These are phyloP conservation scores for Alosa sapidissima DNA, from an alignment of 2,797 vertebrate species.

Conservation along the genomic window DNA sequence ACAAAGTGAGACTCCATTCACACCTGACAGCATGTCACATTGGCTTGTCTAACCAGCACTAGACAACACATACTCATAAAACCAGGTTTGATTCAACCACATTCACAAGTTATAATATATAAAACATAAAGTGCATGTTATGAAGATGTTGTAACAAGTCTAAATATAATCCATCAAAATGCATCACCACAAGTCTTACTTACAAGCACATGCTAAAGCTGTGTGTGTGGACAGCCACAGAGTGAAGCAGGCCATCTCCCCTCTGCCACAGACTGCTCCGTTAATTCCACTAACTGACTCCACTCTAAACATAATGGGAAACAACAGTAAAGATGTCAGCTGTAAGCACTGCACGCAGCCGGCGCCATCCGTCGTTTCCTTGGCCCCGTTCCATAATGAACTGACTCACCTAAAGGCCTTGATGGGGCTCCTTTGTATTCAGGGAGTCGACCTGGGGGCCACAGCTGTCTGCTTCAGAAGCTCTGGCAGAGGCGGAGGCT, in stretches of 20 bases:
- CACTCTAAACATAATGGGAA: constrained; percentile 17
- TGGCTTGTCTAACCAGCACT: no score
- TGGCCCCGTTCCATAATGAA: constrained; percentile 20
- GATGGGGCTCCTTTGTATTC: constrained; percentile 3
- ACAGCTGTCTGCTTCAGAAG: not conserved
- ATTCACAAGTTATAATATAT: no score
- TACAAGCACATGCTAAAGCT: not conserved
- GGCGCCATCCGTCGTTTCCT: not conserved
- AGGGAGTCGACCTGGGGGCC: not conserved
- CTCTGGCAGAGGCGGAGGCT: not conserved
- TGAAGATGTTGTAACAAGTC: no score
- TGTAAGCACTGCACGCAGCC: not conserved
- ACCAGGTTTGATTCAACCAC: no score
- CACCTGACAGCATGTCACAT: no score
- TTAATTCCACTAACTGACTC: not conserved
- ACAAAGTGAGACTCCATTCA: no score
- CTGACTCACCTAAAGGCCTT: constrained; percentile 10
- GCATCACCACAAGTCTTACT: not conserved
- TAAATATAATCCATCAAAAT: no score
- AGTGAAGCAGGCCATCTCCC: not conserved
- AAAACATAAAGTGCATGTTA: no score
- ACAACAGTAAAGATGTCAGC: constrained; percentile 24
- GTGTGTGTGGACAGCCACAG: not conserved
- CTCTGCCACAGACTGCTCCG: not conserved
- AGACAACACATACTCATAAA: no score